These are phyloP conservation scores for Microplitis manilae DNA, from an alignment of 2,888 invertebrate genomes.

Conservation along the genomic window DNA sequence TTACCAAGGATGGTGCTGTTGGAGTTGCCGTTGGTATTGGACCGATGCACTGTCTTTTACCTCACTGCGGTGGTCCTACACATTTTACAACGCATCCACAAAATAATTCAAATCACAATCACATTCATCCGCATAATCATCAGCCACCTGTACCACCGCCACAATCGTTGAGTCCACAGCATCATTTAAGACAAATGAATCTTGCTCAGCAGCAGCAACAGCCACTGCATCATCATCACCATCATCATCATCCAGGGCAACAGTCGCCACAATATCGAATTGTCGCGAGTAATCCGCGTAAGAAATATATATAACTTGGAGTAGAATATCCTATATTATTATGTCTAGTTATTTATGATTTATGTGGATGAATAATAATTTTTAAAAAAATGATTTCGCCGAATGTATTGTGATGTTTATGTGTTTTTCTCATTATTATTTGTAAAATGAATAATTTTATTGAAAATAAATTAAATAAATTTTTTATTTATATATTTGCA, in stretches of 20 bases:
- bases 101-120: slow-evolving; percentile 62
- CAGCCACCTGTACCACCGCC: slow-evolving; percentile 61
- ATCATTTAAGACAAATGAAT: slow-evolving; percentile 63
- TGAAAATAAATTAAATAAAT: neutral
- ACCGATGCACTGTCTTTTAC: slow-evolving; percentile 58
- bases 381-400: neutral
- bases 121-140: slow-evolving; percentile 65
- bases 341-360: neutral
- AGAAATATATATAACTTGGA: slow-evolving; percentile 35
- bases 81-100: slow-evolving; percentile 65
- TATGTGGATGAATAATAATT: neutral
- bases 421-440: neutral
- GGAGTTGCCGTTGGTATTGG: slow-evolving; percentile 65
- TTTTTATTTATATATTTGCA: slow-evolving; percentile 44
- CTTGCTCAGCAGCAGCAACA: slow-evolving; percentile 61
- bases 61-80: slow-evolving; percentile 62
- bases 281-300: slow-evolving; percentile 63
- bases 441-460: neutral
- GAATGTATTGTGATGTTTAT: neutral
- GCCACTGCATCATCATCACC: slow-evolving; percentile 39
- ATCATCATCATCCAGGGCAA: slow-evolving; percentile 39
- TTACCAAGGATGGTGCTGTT: slow-evolving; percentile 65
- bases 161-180: slow-evolving; percentile 62
- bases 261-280: slow-evolving; percentile 65
- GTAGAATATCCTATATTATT: neutral